Evolutionary conservation across 2,113 vertebrate species (phyloP).

Genomic region (Passer domesticus): DNA sequence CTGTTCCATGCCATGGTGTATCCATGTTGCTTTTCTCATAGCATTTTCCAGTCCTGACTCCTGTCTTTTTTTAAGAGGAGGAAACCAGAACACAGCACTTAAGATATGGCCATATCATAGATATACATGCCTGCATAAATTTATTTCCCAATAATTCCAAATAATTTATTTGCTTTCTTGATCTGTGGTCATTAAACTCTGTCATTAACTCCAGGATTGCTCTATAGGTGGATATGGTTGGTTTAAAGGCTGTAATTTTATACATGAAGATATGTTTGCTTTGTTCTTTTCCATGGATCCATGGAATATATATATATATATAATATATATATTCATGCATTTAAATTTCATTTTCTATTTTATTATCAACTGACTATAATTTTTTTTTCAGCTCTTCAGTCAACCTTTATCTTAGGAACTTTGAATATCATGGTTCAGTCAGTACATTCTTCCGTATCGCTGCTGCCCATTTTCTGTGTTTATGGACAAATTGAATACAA

Average conservation of each 20-base stretch:
- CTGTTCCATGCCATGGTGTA: not conserved
- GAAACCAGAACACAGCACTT: not conserved
- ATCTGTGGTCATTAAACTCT: not conserved
- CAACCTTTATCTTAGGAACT: not conserved
- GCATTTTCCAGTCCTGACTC: not conserved
- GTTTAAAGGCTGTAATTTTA: not conserved
- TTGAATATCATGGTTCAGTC: not conserved
- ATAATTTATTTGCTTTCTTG: not conserved
- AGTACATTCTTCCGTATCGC: not conserved
- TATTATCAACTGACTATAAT: not conserved
- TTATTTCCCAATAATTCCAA: not conserved
- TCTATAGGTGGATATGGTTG: not conserved
- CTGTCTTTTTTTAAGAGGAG: not conserved
- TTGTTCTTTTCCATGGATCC: not conserved
- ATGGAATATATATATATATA: not conserved
- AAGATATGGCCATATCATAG: not conserved
- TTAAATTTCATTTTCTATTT: not conserved
- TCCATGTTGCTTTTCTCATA: not conserved
- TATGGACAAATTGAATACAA: not conserved
- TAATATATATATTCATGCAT: not conserved
- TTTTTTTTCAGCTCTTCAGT: not conserved
- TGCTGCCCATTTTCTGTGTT: not conserved
- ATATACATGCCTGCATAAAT: not conserved
- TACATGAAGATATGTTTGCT: not conserved
- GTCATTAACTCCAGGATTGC: not conserved